A percentile compares a stretch with the other conserved stretches of the same genome.
Conservation (phyloP, 2,888 invertebrate genomes). For the Caenorhabditis zanzibari region DNA sequence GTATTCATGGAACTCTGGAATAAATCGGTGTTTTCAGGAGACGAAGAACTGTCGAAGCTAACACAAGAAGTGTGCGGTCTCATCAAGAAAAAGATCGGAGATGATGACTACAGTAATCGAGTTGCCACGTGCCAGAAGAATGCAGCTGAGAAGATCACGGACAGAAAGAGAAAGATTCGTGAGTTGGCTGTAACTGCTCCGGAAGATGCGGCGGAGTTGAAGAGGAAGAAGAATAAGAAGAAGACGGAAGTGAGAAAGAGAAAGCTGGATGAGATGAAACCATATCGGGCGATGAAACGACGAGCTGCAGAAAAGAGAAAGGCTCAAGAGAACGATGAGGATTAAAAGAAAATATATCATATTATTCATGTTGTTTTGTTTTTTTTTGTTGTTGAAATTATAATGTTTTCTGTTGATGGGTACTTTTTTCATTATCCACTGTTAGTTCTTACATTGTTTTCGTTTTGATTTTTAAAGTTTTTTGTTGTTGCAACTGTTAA, state of each 20-base stretch:
- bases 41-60: slow-evolving; percentile 75
- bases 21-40: slow-evolving; percentile 64
- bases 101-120: slow-evolving; percentile 67
- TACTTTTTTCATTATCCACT: slow-evolving; percentile 54
- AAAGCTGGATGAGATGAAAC: slow-evolving; percentile 77
- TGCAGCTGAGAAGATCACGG: slow-evolving; percentile 59
- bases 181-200: slow-evolving; percentile 77
- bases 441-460: slow-evolving; percentile 48
- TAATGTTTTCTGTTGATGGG: slow-evolving; percentile 44
- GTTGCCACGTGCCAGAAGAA: slow-evolving; percentile 71
- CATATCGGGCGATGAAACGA: slow-evolving; percentile 77
- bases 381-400: slow-evolving; percentile 38
- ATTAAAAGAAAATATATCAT: slow-evolving; percentile 27
- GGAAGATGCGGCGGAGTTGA: slow-evolving; percentile 68
- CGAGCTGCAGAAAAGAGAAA: slow-evolving; percentile 61
- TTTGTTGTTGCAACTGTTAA: slow-evolving; percentile 14
- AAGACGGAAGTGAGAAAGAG: slow-evolving; percentile 74
- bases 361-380: slow-evolving; percentile 20
- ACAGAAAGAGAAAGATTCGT: slow-evolving; percentile 72
- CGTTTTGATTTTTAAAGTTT: background rate
- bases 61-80: slow-evolving; percentile 78
- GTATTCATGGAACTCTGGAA: slow-evolving; percentile 4
- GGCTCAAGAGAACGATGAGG: slow-evolving; percentile 60
- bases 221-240: slow-evolving; percentile 76
- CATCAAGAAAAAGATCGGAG: slow-evolving; percentile 74